Evolutionary conservation across 92 coral and sea anemone species (phyloP), one percentile per base, ranked within the genome.

Genomic region (Desmophyllum pertusum): DNA sequence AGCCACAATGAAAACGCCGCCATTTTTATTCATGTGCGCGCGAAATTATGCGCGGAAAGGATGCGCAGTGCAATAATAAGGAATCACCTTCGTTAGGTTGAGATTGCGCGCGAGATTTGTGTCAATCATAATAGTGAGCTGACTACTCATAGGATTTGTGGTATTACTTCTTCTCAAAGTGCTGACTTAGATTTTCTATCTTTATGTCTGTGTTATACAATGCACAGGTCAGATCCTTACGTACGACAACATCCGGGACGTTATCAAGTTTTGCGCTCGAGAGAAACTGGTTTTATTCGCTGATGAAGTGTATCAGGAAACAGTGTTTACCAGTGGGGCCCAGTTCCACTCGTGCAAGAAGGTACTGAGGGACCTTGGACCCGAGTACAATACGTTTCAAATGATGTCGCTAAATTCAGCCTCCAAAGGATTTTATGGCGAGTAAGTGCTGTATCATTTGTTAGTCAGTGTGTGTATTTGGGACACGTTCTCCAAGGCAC

Each of bases 221-320:
- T 95, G 36, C 91, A 93, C 78, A 95, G 98, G 98, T 10, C 98
- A 93, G 53, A 92, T 95, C 37, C 81, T 95, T 62, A 84, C 93
- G 2, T 89, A 90, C 75, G 92, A 92, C 61, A 92, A 94, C 84
- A 88, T 95, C n/a, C 68, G 86, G 55, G 95, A 88, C 10, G 80
- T 94, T 74, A 92, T 95, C 85, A 91, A 88, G 87, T 94, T 95
- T 64, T 94, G 98, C 65, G 85, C 90, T 40, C 80, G 85, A 11
- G 94, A 95, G 73, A 86, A 80, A 59, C 95, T 95, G 70, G 90
- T 93, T 38, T 68, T 95, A 31, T 75, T 95, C 63, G 95, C 98
- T 10, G 98, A 95, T 84, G 98, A 95, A 84, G 98, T 95, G 29
- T 95, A 95, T 73, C 98, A 95, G 55, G 98, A 95, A 23, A 93